Base-by-base conservation (phyloP, 2,888 invertebrate species). In the Apotomis capreana region DNA sequence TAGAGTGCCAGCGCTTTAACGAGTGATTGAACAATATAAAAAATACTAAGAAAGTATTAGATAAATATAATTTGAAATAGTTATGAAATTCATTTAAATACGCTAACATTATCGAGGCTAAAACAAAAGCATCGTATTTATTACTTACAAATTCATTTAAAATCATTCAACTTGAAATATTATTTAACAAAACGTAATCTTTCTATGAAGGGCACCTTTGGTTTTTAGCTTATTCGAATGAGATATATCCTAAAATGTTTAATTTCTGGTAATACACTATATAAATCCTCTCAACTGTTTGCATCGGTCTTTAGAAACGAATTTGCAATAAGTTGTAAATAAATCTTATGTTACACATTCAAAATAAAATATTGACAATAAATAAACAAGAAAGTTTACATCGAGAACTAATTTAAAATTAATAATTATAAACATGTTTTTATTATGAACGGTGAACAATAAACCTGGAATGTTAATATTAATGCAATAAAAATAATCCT, bases 121-220 rank as follows among this genome's bases (percentile, higher is more conserved):
- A 90, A 92, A 92, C 90, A 91, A 91, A 92, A 89, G 84, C 89
- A 88, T 90, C 85, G 88, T 90, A 87, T 87, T 89, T 81, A 90
- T 90, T 91, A 90, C 85, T 88, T 89, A 92, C 92, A 92, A 92
- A 87, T 91, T 89, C 86, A 89, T 91, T 90, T 87, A 90, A 88
- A 91, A 91, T 89, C 87, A 92, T 91, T 91, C 86, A 92, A 92
- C 92, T 91, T 90, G 92, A 92, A 91, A 90, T 90, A 92, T 91
- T 88, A 89, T 89, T 89, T 88, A 93, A 93, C 92, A 93, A 91
- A 93, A 93, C 92, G 92, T 92, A 92, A 91, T 92, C 89, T 89
- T 91, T 92, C 90, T 93, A 92, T 94, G 94, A 94, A 96, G 96
- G 96, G 96, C 96, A 96, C 96, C 96, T 96, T 96, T 96, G 96